Percentiles rank a stretch among this genome's conserved stretches.
phyloP scores from a whole-genome alignment of 2,888 invertebrate genomes.

The Julus scandinavius region DNA sequence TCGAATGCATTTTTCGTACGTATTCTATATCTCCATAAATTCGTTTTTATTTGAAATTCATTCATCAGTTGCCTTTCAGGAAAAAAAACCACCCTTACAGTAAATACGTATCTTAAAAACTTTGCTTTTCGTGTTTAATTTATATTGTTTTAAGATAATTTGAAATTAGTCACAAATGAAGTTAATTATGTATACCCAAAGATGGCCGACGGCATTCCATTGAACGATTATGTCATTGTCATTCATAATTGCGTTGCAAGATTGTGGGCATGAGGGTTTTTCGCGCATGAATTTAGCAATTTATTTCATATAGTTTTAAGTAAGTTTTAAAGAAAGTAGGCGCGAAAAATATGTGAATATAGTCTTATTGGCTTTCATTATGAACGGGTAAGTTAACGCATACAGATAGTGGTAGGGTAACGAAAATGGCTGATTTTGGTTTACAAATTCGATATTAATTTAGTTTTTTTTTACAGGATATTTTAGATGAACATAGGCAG shows the following conservation, averaged over 20 bases:
- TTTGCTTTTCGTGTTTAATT: background rate
- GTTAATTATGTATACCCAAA: background rate
- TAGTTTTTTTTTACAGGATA: slow-evolving; percentile 74
- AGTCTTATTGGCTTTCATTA: background rate
- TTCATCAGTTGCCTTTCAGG: background rate
- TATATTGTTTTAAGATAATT: background rate
- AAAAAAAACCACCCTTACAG: background rate
- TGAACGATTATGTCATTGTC: background rate
- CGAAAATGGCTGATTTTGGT: background rate
- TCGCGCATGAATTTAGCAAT: background rate
- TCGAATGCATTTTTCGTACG: background rate
- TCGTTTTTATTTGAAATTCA: background rate
- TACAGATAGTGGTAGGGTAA: background rate
- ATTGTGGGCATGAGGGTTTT: background rate
- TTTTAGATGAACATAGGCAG: slow-evolving; percentile 90
- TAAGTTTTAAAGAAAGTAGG: background rate
- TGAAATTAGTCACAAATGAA: background rate
- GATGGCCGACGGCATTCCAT: background rate
- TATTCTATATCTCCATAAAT: background rate
- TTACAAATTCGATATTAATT: background rate
- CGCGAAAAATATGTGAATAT: background rate
- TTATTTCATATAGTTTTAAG: background rate
- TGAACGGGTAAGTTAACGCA: background rate
- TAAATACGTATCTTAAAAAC: background rate
- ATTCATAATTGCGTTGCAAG: too few species aligned